Evolutionary conservation across 2,888 invertebrate genomes (phyloP).

Genomic region (Chalcis sispes): DNA sequence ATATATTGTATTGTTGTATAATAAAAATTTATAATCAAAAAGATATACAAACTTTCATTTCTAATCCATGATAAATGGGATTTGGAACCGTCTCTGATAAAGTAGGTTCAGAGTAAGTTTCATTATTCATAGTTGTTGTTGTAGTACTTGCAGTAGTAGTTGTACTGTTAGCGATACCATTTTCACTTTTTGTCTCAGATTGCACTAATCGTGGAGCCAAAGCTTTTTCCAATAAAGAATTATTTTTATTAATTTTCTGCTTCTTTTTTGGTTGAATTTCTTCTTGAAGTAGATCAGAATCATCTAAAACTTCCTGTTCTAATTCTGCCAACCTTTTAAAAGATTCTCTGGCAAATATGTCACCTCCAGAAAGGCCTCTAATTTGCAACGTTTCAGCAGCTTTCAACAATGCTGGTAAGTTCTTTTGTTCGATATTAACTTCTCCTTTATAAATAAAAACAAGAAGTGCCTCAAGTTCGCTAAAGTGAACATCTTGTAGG

Average conservation of each 20-base stretch:
- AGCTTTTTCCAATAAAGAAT: slow-evolving; percentile 69
- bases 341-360: slow-evolving; percentile 76
- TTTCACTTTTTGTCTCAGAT: slow-evolving; percentile 64
- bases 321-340: slow-evolving; percentile 68
- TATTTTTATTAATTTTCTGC: slow-evolving; percentile 66
- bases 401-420: slow-evolving; percentile 81
- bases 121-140: slow-evolving; percentile 40
- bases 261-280: slow-evolving; percentile 67
- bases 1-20: slow-evolving; percentile 17
- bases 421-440: slow-evolving; percentile 84
- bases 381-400: slow-evolving; percentile 84
- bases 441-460: slow-evolving; percentile 87
- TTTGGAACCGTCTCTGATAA: slow-evolving; percentile 63
- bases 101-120: slow-evolving; percentile 64
- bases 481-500: slow-evolving; percentile 83
- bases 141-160: slow-evolving; percentile 22
- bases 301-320: slow-evolving; percentile 64
- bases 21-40: slow-evolving; percentile 17
- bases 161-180: slow-evolving; percentile 32
- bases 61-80: slow-evolving; percentile 67
- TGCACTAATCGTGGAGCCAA: slow-evolving; percentile 65
- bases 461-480: slow-evolving; percentile 81
- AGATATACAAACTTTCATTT: slow-evolving; percentile 58
- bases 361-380: slow-evolving; percentile 82
- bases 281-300: slow-evolving; percentile 61